Conservation (phyloP, 2,797 vertebrate genomes). For the Rhabdophis nuchalis region DNA sequence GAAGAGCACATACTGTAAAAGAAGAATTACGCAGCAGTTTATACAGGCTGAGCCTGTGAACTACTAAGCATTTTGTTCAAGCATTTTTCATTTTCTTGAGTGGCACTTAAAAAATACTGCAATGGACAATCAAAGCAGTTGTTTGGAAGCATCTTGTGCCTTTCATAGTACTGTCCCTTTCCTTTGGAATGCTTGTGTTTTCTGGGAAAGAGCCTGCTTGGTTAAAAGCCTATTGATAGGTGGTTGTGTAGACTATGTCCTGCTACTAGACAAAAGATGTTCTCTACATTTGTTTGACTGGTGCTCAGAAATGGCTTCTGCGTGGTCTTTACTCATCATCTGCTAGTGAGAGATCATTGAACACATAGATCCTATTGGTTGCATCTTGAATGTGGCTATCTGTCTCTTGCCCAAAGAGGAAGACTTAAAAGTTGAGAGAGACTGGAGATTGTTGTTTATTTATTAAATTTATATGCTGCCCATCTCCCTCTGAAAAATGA, state of each 20-base stretch:
- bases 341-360: neutral
- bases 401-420: neutral
- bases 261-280: constrained; percentile 15
- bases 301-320: constrained; percentile 10
- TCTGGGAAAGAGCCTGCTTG: neutral
- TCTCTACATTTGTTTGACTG: neutral
- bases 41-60: constrained; percentile 25
- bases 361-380: constrained; percentile 23
- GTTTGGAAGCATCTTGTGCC: neutral
- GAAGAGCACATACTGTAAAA: constrained; percentile 23
- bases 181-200: neutral
- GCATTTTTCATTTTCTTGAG: neutral
- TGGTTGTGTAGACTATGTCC: constrained; percentile 31
- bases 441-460: neutral
- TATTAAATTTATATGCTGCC: neutral
- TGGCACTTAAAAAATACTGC: neutral
- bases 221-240: constrained; percentile 1
- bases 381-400: neutral
- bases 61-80: neutral
- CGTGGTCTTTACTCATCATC: constrained; percentile 15
- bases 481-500: neutral
- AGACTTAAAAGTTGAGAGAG: neutral
- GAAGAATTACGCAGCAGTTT: neutral
- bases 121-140: neutral
- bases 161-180: neutral